Conservation (phyloP, 2,888 invertebrate genomes). For the Phyllotreta cruciferae region DNA sequence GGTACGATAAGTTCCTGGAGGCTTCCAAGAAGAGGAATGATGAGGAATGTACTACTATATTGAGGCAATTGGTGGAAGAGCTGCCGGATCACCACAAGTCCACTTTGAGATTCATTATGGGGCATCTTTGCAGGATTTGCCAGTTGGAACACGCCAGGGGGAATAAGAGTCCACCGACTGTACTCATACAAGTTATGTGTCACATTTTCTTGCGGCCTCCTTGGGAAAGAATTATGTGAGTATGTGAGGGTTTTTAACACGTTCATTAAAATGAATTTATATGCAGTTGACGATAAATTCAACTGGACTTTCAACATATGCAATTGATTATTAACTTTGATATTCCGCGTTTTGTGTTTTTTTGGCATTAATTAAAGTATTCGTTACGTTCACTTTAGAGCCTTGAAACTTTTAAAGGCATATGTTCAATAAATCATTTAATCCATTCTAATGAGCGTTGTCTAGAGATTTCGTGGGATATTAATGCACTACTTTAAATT, state of each 20-base stretch:
- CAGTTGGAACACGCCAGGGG: conserved; percentile 71
- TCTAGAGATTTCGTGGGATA: conserved; percentile 1
- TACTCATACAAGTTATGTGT: conserved; percentile 74
- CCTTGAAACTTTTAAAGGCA: conserved; percentile 1
- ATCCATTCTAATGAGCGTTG: background rate
- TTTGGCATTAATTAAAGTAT: no score
- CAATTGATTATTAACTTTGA: no score
- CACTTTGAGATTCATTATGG: conserved; percentile 71
- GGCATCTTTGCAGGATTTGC: conserved; percentile 75
- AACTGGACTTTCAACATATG: no score
- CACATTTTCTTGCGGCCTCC: conserved; percentile 77
- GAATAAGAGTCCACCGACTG: conserved; percentile 70
- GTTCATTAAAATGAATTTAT: background rate
- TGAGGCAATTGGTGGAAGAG: conserved; percentile 66
- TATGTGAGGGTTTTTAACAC: conserved; percentile 35
- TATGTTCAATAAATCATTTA: background rate
- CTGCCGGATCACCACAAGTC: conserved; percentile 71
- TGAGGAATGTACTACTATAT: conserved; percentile 64
- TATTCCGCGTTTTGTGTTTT: no score
- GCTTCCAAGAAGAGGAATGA: conserved; percentile 60
- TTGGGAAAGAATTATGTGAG: conserved; percentile 79
- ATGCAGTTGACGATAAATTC: no score
- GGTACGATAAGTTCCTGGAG: conserved; percentile 75
- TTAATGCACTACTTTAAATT: background rate
- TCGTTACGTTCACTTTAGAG: conserved; percentile 1